These are phyloP conservation scores for Tupiocoris notatus DNA, from an alignment of 2,888 invertebrate genomes.

Conservation along the genomic window DNA sequence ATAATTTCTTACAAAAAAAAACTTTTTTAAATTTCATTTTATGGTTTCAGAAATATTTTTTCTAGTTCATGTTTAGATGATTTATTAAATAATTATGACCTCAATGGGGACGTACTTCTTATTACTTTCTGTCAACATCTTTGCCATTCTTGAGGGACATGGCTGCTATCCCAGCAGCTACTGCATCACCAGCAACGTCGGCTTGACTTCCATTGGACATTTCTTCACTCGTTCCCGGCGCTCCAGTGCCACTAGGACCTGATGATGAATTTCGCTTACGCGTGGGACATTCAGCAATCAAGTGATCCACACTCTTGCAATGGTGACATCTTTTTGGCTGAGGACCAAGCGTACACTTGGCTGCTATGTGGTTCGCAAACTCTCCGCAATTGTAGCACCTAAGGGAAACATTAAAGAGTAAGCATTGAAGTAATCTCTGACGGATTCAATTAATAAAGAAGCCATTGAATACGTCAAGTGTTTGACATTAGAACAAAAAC, in stretches of 20 bases:
- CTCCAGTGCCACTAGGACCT: constrained; percentile 33
- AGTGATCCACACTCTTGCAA: constrained; percentile 83
- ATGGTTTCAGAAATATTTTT: too few relatives aligned
- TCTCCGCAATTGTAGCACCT: constrained; percentile 93
- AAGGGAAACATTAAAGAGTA: constrained; percentile 48
- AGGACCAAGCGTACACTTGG: constrained; percentile 82
- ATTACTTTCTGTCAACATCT: constrained; percentile 22
- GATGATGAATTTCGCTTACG: constrained; percentile 47
- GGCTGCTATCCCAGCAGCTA: constrained; percentile 34
- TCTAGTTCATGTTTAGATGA: too few relatives aligned
- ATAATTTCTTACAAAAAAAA: too few relatives aligned
- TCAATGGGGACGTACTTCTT: neutral
- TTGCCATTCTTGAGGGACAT: constrained; percentile 42
- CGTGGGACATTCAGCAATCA: constrained; percentile 84
- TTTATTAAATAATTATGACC: too few relatives aligned
- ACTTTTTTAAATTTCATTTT: too few relatives aligned
- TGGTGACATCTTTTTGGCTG: constrained; percentile 89
- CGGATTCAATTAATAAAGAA: too few relatives aligned
- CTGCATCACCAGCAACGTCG: constrained; percentile 20
- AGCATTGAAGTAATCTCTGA: too few relatives aligned
- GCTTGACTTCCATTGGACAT: constrained; percentile 25
- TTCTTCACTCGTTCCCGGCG: constrained; percentile 42
- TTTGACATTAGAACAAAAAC: too few relatives aligned
- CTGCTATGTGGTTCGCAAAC: constrained; percentile 88
- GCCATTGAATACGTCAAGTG: too few relatives aligned